Conservation (phyloP, 2,797 vertebrate genomes). For the Pseudochromis fuscus region DNA sequence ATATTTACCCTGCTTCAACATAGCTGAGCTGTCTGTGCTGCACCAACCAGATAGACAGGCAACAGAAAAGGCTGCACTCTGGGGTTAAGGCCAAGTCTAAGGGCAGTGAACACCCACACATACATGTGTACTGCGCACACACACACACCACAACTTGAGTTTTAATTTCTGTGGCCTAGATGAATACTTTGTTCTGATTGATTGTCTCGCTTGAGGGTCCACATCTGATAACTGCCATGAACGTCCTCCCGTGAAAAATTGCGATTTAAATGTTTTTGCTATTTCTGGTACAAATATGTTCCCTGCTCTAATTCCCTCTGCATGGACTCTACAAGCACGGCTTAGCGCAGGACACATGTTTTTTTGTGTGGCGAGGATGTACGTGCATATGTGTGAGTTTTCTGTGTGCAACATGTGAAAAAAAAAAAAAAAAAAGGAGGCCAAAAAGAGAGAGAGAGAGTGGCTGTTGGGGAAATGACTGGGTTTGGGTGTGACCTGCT, state of each 20-base stretch:
- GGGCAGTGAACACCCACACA: slow-evolving; percentile 38
- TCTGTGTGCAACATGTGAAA: slow-evolving; percentile 5
- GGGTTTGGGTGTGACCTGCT: slow-evolving; percentile 82
- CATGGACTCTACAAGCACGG: slow-evolving; percentile 15
- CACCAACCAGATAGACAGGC: slow-evolving; percentile 66
- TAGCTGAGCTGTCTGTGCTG: slow-evolving; percentile 71
- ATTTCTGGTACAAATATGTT: slow-evolving; percentile 35
- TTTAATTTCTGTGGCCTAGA: slow-evolving; percentile 38
- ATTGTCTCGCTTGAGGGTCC: slow-evolving; percentile 53
- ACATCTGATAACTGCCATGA: slow-evolving; percentile 43
- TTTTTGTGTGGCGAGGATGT: slow-evolving; percentile 5
- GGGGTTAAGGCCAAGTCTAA: slow-evolving; percentile 61
- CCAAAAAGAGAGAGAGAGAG: slow-evolving; percentile 57
- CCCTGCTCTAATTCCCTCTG: slow-evolving; percentile 31
- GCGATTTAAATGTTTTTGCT: slow-evolving; percentile 34
- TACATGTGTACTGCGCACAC: neutral
- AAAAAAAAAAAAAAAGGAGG: slow-evolving; percentile 56
- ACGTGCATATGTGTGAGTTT: slow-evolving; percentile 8
- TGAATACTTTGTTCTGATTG: slow-evolving; percentile 51
- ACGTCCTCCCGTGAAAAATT: slow-evolving; percentile 43
- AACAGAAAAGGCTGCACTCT: slow-evolving; percentile 38
- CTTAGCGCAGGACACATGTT: slow-evolving; percentile 30
- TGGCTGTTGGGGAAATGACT: slow-evolving; percentile 75
- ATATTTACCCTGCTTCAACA: slow-evolving; percentile 80
- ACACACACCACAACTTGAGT: slow-evolving; percentile 10